These are phyloP conservation scores for Drosophila peninsularis DNA, from an alignment of 2,888 invertebrate genomes.

Conservation along the genomic window DNA sequence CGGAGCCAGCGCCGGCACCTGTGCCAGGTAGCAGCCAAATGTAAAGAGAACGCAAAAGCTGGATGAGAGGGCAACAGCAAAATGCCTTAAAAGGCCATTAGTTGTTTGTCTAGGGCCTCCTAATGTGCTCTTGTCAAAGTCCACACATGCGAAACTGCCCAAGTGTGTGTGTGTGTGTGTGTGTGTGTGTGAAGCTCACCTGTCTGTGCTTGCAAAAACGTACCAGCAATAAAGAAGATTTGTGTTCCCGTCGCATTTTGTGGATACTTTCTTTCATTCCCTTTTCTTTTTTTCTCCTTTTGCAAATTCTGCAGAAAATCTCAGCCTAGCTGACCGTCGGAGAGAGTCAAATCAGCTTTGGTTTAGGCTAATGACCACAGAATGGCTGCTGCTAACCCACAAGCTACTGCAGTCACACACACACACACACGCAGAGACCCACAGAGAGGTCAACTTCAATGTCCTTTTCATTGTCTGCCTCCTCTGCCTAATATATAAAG, in stretches of 20 bases:
- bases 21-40: slow-evolving; percentile 29
- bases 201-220: slow-evolving; percentile 72
- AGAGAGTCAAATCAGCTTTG: slow-evolving; percentile 71
- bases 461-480: slow-evolving; percentile 58
- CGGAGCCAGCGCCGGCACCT: slow-evolving; percentile 47
- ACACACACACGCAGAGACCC: slow-evolving; percentile 1
- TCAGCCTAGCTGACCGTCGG: slow-evolving; percentile 31
- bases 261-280: slow-evolving; percentile 52
- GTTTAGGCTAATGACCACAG: slow-evolving; percentile 79
- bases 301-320: slow-evolving; percentile 75
- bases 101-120: slow-evolving; percentile 75
- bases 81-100: slow-evolving; percentile 80
- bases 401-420: slow-evolving; percentile 66
- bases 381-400: slow-evolving; percentile 71
- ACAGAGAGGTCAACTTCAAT: slow-evolving; percentile 53
- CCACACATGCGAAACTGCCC: slow-evolving; percentile 47
- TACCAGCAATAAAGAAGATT: slow-evolving; percentile 78
- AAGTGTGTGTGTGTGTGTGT: slow-evolving; percentile 5
- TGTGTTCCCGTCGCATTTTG: slow-evolving; percentile 77
- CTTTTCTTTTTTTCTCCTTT: slow-evolving; percentile 34
- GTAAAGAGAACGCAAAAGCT: slow-evolving; percentile 2
- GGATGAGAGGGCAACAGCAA: slow-evolving; percentile 36
- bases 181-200: slow-evolving; percentile 30
- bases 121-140: slow-evolving; percentile 76
- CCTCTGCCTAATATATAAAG: slow-evolving; percentile 41